phyloP scores from a whole-genome alignment of 2,797 vertebrate genomes.

The Molossus molossus region DNA sequence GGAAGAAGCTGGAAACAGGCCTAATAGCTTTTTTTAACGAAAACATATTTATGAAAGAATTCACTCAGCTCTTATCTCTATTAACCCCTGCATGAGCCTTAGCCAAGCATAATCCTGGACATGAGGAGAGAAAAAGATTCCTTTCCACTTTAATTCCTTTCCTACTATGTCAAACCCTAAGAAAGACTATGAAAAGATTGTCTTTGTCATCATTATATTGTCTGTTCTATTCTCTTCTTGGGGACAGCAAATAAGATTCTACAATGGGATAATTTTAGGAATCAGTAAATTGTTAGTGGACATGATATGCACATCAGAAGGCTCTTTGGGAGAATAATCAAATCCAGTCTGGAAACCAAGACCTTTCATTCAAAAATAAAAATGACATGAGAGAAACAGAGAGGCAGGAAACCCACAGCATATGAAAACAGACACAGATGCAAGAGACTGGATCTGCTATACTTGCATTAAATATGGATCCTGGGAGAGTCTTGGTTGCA shows the following conservation, averaged over 20 bases:
- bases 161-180: background rate
- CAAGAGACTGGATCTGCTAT: background rate
- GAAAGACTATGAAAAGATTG: background rate
- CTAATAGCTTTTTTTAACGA: slow-evolving; percentile 1
- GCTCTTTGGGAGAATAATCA: background rate
- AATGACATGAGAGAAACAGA: background rate
- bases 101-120: background rate
- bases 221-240: background rate
- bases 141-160: slow-evolving; percentile 2
- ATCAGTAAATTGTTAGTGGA: background rate
- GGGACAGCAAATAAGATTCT: background rate
- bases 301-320: background rate
- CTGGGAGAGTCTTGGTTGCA: background rate
- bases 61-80: slow-evolving; percentile 12
- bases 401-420: background rate
- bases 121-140: background rate
- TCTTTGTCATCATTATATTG: background rate
- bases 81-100: background rate
- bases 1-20: slow-evolving; percentile 35
- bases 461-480: slow-evolving; percentile 30
- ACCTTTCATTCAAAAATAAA: slow-evolving; percentile 54
- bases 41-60: slow-evolving; percentile 54
- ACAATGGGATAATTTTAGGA: background rate
- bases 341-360: background rate
- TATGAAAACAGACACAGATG: background rate